These are phyloP conservation scores for Tetramorium parvispinum DNA, from an alignment of 1,140 invertebrate species.

Conservation along the genomic window DNA sequence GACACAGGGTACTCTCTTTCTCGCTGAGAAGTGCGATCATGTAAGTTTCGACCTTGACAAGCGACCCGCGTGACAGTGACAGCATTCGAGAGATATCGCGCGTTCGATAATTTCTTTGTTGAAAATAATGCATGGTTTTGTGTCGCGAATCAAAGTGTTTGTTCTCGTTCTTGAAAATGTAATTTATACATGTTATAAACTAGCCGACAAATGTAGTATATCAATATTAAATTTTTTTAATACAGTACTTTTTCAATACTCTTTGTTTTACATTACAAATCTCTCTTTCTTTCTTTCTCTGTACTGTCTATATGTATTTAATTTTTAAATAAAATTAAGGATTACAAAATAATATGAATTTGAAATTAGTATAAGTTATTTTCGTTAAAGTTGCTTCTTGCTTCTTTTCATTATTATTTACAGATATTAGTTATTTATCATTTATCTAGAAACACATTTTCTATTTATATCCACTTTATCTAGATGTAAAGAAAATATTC, in stretches of 20 bases:
- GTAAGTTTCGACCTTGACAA: conserved; percentile 25
- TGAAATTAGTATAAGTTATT: background rate
- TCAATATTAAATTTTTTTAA: background rate
- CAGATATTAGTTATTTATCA: background rate
- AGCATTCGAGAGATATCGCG: conserved; percentile 20
- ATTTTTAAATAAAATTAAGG: background rate
- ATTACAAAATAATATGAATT: background rate
- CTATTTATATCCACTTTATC: background rate
- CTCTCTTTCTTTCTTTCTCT: background rate
- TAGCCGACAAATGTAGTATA: no score
- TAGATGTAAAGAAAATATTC: background rate
- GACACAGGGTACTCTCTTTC: background rate
- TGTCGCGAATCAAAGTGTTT: conserved; percentile 8
- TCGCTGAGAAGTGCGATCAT: background rate
- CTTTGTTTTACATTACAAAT: background rate
- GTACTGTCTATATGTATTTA: no score
- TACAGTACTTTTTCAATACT: background rate
- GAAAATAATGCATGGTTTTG: conserved; percentile 49
- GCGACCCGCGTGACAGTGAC: conserved; percentile 27
- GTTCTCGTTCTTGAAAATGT: conserved; percentile 7
- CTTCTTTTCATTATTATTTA: background rate
- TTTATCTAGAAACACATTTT: background rate
- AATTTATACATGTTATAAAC: background rate
- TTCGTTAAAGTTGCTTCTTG: background rate
- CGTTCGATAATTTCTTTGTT: conserved; percentile 44